Evolutionary conservation across 2,113 vertebrate species (phyloP).

Genomic region (Dasypus novemcinctus): DNA sequence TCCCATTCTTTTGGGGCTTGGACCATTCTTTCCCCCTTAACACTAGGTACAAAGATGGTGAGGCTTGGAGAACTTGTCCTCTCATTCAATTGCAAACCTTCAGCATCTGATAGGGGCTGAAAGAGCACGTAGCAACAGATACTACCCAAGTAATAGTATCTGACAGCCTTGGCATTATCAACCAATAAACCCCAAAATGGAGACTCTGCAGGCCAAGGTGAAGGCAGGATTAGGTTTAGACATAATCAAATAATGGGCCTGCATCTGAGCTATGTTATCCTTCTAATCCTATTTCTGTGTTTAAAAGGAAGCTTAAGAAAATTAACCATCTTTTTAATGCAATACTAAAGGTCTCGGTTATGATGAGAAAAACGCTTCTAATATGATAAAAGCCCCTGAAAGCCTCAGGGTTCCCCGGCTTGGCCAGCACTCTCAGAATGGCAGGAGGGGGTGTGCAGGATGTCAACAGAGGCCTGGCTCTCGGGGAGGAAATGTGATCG

Average conservation of each 20-base stretch:
- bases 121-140: constrained; percentile 73
- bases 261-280: constrained; percentile 86
- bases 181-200: constrained; percentile 83
- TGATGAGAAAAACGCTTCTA: constrained; percentile 87
- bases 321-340: constrained; percentile 87
- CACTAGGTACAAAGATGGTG: constrained; percentile 72
- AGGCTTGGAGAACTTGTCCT: constrained; percentile 64
- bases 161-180: constrained; percentile 85
- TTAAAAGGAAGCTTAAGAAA: constrained; percentile 88
- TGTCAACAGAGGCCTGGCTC: constrained; percentile 78
- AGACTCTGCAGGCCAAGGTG: constrained; percentile 84
- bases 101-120: constrained; percentile 74
- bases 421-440: constrained; percentile 66
- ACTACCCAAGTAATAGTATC: constrained; percentile 83
- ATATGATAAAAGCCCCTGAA: constrained; percentile 86
- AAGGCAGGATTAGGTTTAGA: constrained; percentile 84
- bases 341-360: constrained; percentile 84
- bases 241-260: constrained; percentile 87
- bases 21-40: neutral
- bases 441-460: constrained; percentile 79
- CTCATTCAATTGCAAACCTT: constrained; percentile 71
- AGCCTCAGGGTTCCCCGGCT: constrained; percentile 82
- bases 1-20: constrained; percentile 1
- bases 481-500: constrained; percentile 83
- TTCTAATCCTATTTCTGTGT: constrained; percentile 86